Base-by-base conservation (phyloP, 1,140 invertebrate species). In the Oppia nitens region DNA sequence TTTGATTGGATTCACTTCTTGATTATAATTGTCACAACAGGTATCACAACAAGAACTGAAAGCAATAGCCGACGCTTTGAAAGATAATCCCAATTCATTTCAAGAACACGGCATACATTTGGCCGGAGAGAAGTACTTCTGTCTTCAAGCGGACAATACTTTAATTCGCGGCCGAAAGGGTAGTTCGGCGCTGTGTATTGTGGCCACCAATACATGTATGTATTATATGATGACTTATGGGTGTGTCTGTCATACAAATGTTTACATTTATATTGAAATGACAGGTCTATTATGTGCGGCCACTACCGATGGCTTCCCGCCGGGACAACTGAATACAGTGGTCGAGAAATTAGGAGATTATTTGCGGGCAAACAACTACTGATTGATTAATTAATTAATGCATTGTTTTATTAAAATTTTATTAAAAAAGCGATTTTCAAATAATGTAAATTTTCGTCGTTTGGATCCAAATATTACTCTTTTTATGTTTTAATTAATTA, bases 261-360 rank as follows among this genome's bases (percentile, higher is more conserved):
- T 40, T 40, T 9, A 40, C 17, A 17, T 40, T 40, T 40, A 17
- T 40, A 17, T 40, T 40, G 17, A 9, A 40, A 40, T 27, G 48
- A 20, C 47, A 67, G 66, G 68, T 61, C 59, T 71, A 23, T 53
- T 71, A 49, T 68, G 65, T 53, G 70, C 67, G 57, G 67, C 67
- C 14, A 70, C 68, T 54, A 61, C 55, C 52, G 67, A 68, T 60
- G 65, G 66, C 20, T 65, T 68, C 55, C 64, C 67, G 20, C 61
- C 66, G 21, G 67, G 67, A 23, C 61, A 64, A 57, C 63, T 68
- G 27, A 68, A 68, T 61, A 61, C 60, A 48, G 65, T 68, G 49
- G 61, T 68, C 53, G 67, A 68, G 60, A 68, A 67, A 64, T 60
- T 68, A 62, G 67, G 65, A 45, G 67, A 68, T 63, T 68, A 68